A percentile compares a stretch with the other conserved stretches of the same genome.
Conservation (phyloP, 2,888 invertebrate species). For the Oscheius myriophilus region DNA sequence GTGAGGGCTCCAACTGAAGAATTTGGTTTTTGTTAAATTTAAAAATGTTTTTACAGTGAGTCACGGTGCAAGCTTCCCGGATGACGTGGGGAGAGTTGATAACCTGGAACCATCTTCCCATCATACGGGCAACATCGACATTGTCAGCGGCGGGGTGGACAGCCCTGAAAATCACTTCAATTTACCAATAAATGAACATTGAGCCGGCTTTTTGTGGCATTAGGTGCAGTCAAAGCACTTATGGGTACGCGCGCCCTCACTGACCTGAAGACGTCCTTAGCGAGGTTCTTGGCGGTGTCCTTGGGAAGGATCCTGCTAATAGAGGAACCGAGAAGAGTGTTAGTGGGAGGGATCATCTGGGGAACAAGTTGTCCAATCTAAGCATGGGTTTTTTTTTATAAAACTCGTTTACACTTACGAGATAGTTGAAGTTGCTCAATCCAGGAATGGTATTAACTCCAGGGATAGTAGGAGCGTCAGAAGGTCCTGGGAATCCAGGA, state of each 20-base stretch:
- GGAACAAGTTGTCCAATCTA: slow-evolving; percentile 70
- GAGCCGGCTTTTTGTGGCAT: no score
- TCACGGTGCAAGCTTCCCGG: slow-evolving; percentile 71
- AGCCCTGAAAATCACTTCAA: slow-evolving; percentile 52
- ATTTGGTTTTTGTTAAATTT: neutral
- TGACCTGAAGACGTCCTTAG: slow-evolving; percentile 68
- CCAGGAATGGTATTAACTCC: slow-evolving; percentile 71
- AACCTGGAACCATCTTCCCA: slow-evolving; percentile 72
- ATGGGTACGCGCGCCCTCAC: neutral
- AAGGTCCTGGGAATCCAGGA: slow-evolving; percentile 68
- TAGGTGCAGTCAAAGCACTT: neutral
- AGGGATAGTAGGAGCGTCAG: slow-evolving; percentile 69
- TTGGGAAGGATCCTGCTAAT: slow-evolving; percentile 70
- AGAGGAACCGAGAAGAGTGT: slow-evolving; percentile 70
- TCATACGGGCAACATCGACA: slow-evolving; percentile 71
- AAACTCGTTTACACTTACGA: slow-evolving; percentile 40
- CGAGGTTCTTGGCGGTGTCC: slow-evolving; percentile 70
- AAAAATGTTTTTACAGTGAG: slow-evolving; percentile 66
- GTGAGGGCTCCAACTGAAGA: slow-evolving; percentile 71
- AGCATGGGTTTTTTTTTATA: slow-evolving; percentile 4
- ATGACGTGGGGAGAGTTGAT: slow-evolving; percentile 71
- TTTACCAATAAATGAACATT: no score
- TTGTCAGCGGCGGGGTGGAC: slow-evolving; percentile 70
- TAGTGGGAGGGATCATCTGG: slow-evolving; percentile 71
- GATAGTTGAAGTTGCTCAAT: slow-evolving; percentile 71